Conservation (phyloP, 2,113 vertebrate genomes). For the Talpa occidentalis region DNA sequence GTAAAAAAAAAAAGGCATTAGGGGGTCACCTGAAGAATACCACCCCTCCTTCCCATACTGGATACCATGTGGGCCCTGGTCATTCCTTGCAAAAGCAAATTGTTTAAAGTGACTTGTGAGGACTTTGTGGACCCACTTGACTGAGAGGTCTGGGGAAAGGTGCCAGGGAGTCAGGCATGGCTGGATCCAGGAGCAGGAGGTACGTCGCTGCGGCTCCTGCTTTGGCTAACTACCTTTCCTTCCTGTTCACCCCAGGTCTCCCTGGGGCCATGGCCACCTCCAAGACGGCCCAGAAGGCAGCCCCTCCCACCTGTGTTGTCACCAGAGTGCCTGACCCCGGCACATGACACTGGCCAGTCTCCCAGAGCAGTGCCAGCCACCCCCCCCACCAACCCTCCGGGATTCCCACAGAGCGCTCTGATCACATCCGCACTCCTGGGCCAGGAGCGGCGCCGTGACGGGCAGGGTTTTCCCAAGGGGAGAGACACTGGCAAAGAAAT, state of each 20-base stretch:
- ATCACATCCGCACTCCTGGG: no score
- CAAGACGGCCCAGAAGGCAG: neutral
- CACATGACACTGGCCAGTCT: no score
- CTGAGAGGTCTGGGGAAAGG: neutral
- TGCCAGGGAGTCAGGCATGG: neutral
- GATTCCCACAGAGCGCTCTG: no score
- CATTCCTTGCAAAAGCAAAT: no score
- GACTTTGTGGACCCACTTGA: neutral
- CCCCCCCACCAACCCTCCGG: no score
- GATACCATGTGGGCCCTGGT: no score
- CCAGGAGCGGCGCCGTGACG: no score
- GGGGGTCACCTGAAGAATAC: no score
- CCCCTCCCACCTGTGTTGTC: neutral
- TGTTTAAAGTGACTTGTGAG: neutral
- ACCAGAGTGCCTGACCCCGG: rapidly evolving
- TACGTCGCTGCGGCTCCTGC: rapidly evolving
- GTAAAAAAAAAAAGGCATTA: no score
- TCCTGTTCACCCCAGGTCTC: neutral
- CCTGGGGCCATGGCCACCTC: neutral
- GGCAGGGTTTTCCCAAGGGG: no score
- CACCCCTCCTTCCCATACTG: neutral
- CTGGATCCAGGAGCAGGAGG: neutral
- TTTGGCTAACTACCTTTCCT: neutral
- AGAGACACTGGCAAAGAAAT: no score
- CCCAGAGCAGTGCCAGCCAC: no score